Evolutionary conservation across 2,888 invertebrate species (phyloP).

Genomic region (Seira sanloemensis): DNA sequence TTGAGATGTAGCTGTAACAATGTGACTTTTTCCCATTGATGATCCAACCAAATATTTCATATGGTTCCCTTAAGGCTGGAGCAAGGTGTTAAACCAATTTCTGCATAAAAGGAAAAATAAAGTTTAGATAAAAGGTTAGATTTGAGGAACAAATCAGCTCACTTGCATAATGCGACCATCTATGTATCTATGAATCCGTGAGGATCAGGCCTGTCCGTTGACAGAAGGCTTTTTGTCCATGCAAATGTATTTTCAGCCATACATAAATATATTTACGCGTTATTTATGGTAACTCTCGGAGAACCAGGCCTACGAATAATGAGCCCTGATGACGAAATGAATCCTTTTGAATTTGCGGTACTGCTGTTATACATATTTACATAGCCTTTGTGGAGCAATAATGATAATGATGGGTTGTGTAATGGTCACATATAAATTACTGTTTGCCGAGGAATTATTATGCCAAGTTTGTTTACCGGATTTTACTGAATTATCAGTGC

Average conservation of each 20-base stretch:
- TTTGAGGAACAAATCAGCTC: background rate
- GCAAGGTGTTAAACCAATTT: conserved; percentile 1
- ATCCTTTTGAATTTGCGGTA: background rate
- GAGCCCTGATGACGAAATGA: no score
- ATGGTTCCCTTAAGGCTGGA: no score
- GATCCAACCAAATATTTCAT: no score
- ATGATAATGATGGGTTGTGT: conserved; percentile 25
- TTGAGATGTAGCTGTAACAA: background rate
- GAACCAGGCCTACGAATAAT: background rate
- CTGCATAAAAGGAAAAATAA: background rate
- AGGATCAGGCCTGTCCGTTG: background rate
- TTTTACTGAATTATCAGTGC: background rate
- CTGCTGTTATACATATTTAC: background rate
- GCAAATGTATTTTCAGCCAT: no score
- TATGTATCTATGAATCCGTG: background rate
- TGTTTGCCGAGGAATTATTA: conserved; percentile 30
- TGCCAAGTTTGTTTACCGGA: background rate
- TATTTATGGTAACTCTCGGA: background rate
- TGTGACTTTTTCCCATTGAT: background rate
- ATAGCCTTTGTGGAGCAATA: background rate
- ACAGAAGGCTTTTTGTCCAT: background rate
- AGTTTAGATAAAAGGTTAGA: background rate
- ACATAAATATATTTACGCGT: no score
- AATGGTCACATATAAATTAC: background rate
- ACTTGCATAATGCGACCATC: background rate